phyloP scores from a whole-genome alignment of 2,888 invertebrate species.

The Octodonta nipae region DNA sequence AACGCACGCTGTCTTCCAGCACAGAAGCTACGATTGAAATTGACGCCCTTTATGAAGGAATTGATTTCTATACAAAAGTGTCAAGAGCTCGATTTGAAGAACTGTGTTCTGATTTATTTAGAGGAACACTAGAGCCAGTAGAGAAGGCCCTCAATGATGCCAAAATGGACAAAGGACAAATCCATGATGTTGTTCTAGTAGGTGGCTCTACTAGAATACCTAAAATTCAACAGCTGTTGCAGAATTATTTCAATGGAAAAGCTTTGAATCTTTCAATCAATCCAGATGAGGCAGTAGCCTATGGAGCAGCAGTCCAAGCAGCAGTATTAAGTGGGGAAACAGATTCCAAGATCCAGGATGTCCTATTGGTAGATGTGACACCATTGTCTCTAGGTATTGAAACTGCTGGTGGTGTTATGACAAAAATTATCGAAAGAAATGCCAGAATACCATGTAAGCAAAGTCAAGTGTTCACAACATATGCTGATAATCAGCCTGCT shows the following conservation, averaged over 20 bases:
- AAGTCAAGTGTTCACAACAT: constrained; percentile 46
- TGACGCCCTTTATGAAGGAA: constrained; percentile 59
- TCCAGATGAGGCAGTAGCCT: constrained; percentile 32
- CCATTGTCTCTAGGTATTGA: constrained; percentile 61
- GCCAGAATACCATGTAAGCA: constrained; percentile 42
- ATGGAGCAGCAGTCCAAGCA: constrained; percentile 31
- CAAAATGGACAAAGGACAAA: constrained; percentile 57
- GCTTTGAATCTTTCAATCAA: constrained; percentile 28
- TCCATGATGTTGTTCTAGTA: constrained; percentile 68
- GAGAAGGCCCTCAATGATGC: constrained; percentile 65
- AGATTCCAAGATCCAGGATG: constrained; percentile 60
- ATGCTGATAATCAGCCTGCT: constrained; percentile 52
- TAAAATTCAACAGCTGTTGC: constrained; percentile 58
- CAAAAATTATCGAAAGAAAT: constrained; percentile 45
- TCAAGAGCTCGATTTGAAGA: constrained; percentile 66
- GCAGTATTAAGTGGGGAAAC: constrained; percentile 33
- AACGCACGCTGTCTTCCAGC: constrained; percentile 62
- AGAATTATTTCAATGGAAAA: constrained; percentile 57
- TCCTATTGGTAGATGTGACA: constrained; percentile 53
- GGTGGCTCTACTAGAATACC: constrained; percentile 72
- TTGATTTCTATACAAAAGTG: constrained; percentile 60
- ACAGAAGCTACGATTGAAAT: constrained; percentile 64
- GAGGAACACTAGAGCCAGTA: constrained; percentile 51
- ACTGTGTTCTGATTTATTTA: constrained; percentile 54
- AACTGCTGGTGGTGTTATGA: constrained; percentile 66